Evolutionary conservation across 1,140 invertebrate species (phyloP), one percentile per base, ranked within the genome.

Genomic region (Papilio glaucus): DNA sequence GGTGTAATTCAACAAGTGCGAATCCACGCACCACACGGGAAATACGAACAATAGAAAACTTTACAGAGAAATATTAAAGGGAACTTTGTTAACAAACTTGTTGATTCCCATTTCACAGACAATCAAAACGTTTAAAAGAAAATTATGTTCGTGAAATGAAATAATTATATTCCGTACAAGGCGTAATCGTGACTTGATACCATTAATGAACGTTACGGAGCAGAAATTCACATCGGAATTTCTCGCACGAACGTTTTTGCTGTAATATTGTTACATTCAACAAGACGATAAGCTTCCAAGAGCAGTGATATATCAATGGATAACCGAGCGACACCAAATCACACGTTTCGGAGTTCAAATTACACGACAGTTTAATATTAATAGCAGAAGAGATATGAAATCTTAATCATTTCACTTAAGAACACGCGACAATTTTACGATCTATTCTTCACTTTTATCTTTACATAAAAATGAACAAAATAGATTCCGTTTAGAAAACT

Each of bases 31-130:
- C 15, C 18, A 49, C 45, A 49, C 18, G 18, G 18, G 45, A 57
- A 26, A 12, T 57, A 57, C 49, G 18, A 57, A 21, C n/a, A 49
- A 18, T 57, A 4, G 21, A 13, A 24, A 57, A 57, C 49, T 57
- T 57, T 26, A 24, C 49, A 10, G 29, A 65, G 33, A 39, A 65
- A 38, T 38, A 65, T 65, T 21, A 65, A 65, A 38, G 33, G 7
- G n/a, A 33, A 65, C 10, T 65, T 21, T 21, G 33, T 39, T 21
- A 39, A 65, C 62, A 39, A 65, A 65, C 62, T 65, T 65, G 62
- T 65, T 65, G 62, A 41, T 65, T 65, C 15, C 33, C 37, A 41
- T 65, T 65, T 38, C 62, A 21, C 62, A 65, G 62, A 65, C 62
- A 65, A 39, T 65, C 33, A 21, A 12, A 65, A 37, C 33, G n/a